phyloP scores from a whole-genome alignment of 2,797 vertebrate species.

The Danio choprae region DNA sequence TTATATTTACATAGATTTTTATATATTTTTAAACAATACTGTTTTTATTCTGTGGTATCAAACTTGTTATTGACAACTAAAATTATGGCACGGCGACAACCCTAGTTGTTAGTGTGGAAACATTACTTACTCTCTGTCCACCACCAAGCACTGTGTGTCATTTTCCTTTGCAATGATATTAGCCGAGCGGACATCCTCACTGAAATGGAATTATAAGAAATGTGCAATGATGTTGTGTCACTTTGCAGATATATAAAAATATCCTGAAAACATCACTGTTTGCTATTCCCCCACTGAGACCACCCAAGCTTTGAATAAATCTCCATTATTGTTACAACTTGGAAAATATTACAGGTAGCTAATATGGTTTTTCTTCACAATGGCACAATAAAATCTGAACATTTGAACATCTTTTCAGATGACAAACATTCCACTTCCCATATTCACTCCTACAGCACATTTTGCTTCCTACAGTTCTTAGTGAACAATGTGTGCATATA shows the following conservation, averaged over 20 bases:
- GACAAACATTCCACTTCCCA: conserved; percentile 50
- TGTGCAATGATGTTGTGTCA: background rate
- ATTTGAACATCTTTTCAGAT: conserved; percentile 42
- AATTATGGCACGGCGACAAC: background rate
- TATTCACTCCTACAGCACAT: conserved; percentile 30
- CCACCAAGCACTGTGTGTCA: conserved; percentile 82
- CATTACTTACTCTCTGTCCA: conserved; percentile 83
- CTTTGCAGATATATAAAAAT: background rate
- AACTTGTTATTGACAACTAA: background rate
- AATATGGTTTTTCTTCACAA: background rate
- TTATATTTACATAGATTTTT: background rate
- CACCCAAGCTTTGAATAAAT: background rate
- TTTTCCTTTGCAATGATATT: conserved; percentile 81
- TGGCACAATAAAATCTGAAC: conserved; percentile 23
- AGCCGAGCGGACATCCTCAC: conserved; percentile 84
- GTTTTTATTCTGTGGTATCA: background rate
- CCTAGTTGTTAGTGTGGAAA: background rate
- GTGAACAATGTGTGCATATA: background rate
- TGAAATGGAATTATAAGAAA: conserved; percentile 59
- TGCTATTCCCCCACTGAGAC: background rate
- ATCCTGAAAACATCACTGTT: conserved; percentile 6
- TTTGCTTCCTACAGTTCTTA: background rate
- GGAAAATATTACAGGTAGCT: background rate
- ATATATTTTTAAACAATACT: background rate
- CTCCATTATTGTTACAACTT: background rate